Evolutionary conservation across 92 coral and sea anemone genomes (phyloP).

Genomic region (Epizoanthus fatuus): DNA sequence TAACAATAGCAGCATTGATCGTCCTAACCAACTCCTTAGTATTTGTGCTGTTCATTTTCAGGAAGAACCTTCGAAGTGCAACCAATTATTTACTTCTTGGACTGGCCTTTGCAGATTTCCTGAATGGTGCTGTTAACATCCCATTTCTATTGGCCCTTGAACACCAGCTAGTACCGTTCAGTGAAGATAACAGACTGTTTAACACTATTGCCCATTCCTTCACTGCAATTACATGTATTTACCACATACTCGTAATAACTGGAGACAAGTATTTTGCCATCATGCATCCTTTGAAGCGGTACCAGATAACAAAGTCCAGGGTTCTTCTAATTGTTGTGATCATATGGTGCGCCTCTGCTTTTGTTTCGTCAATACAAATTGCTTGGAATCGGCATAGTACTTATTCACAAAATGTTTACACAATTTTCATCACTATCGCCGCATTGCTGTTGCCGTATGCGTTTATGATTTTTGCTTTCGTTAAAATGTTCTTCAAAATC

Average conservation of each 20-base stretch:
- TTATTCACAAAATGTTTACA: background rate
- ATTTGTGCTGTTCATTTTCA: constrained; percentile 3
- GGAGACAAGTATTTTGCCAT: background rate
- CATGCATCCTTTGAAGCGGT: background rate
- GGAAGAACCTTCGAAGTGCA: constrained; percentile 9
- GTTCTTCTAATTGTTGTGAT: background rate
- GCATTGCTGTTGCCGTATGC: background rate
- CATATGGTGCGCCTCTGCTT: background rate
- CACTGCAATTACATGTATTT: background rate
- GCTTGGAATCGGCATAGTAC: background rate
- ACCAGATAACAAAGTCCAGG: background rate
- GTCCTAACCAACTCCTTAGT: background rate
- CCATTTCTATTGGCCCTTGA: background rate
- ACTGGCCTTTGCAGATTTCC: background rate
- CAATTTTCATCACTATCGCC: background rate
- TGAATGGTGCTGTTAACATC: background rate
- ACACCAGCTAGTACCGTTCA: background rate
- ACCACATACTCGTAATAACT: background rate
- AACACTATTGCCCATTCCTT: background rate
- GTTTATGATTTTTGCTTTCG: background rate
- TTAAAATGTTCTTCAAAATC: background rate
- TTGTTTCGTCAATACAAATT: background rate
- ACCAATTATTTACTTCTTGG: constrained; percentile 3
- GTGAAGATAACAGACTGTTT: background rate
- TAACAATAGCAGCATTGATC: background rate